Percentiles rank a stretch among this genome's conserved stretches.
phyloP scores from a whole-genome alignment of 2,797 vertebrate species.

The Decapterus maruadsi region DNA sequence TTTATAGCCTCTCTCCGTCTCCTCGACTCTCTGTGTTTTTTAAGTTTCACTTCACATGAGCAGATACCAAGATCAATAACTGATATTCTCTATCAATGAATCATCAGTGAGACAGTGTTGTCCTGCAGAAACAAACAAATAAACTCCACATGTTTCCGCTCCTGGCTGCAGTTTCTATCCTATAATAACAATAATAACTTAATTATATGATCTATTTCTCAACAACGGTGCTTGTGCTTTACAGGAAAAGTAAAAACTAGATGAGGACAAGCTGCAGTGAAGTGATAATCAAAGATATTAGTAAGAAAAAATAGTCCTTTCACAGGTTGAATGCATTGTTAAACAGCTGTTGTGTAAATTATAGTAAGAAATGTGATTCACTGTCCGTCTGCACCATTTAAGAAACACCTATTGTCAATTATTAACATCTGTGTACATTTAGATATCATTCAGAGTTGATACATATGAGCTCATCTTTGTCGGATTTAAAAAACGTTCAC shows the following conservation, averaged over 20 bases:
- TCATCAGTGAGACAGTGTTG: background rate
- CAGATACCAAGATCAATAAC: constrained; percentile 4
- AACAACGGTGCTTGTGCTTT: too few relatives aligned
- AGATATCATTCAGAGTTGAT: background rate
- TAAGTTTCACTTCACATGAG: constrained; percentile 44
- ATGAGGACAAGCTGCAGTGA: too few relatives aligned
- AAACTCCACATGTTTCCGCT: background rate
- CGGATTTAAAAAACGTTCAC: background rate
- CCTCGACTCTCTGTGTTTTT: background rate
- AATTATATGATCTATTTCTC: too few relatives aligned
- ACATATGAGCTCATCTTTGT: background rate
- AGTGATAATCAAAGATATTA: background rate
- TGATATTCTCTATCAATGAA: background rate
- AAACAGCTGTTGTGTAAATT: background rate
- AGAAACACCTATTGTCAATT: too few relatives aligned
- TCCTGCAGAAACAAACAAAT: background rate
- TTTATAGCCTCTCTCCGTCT: constrained; percentile 11
- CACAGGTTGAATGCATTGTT: background rate
- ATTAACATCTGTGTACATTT: background rate
- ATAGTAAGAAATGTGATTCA: too few relatives aligned
- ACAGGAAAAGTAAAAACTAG: too few relatives aligned
- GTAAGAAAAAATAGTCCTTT: background rate
- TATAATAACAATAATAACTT: background rate
- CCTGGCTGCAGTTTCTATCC: background rate
- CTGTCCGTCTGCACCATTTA: too few relatives aligned